A percentile compares a stretch with the other conserved stretches of the same genome.
These are phyloP conservation scores for Agrotis ipsilon DNA, from an alignment of 2,888 invertebrate species.

Conservation along the genomic window DNA sequence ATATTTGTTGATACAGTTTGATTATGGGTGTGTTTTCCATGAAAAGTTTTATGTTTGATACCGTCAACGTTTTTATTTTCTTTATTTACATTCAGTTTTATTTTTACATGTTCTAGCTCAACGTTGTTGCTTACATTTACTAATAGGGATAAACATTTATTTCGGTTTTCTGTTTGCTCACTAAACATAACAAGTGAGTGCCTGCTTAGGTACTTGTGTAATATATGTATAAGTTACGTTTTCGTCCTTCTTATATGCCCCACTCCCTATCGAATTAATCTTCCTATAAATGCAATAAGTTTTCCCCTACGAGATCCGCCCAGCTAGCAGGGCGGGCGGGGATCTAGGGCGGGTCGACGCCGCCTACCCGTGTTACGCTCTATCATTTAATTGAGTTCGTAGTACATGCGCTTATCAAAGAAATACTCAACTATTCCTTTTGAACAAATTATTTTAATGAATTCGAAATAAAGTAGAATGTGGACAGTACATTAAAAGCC, in stretches of 20 bases:
- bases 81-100: conserved; percentile 7
- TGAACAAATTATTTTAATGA: not conserved
- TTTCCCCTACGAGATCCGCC: conserved; percentile 69
- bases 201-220: not conserved
- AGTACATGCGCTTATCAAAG: not conserved
- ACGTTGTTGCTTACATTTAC: not conserved
- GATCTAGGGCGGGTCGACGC: conserved; percentile 69
- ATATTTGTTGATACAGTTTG: conserved; percentile 44
- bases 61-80: conserved; percentile 17
- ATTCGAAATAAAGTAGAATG: not conserved
- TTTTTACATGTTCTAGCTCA: not conserved
- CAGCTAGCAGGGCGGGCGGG: conserved; percentile 73
- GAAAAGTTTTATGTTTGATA: conserved; percentile 29
- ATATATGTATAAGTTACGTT: not conserved
- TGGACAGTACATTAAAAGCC: not conserved
- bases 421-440: not conserved
- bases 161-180: not conserved
- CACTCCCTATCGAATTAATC: conserved; percentile 52
- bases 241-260: conserved; percentile 14
- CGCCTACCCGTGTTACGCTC: conserved; percentile 61
- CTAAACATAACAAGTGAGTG: not conserved
- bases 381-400: conserved; percentile 44
- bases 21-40: conserved; percentile 44
- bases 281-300: conserved; percentile 56
- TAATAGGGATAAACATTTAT: not conserved